Evolutionary conservation across 2,113 vertebrate genomes (phyloP).

Genomic region (Conger conger): DNA sequence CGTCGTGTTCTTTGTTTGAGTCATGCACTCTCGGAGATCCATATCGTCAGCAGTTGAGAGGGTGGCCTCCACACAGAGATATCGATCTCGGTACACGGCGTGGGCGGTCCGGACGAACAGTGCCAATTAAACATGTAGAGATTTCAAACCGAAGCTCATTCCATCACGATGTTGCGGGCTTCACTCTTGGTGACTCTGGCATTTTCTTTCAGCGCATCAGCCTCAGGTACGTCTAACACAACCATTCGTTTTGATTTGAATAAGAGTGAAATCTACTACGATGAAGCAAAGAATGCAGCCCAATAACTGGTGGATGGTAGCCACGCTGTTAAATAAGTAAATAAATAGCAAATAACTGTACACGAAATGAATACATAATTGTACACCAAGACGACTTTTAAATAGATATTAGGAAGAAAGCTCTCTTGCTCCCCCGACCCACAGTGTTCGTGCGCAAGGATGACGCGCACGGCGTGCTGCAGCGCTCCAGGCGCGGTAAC

Average conservation of each 20-base stretch:
- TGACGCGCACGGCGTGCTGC: conserved; percentile 44
- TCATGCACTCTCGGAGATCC: neutral
- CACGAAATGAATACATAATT: neutral
- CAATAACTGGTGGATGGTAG: neutral
- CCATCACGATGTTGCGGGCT: neutral
- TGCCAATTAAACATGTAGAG: neutral
- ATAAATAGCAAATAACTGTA: neutral
- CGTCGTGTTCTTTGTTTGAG: neutral
- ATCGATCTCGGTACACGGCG: neutral
- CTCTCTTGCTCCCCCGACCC: neutral
- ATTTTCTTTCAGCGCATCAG: neutral
- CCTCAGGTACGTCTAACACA: neutral
- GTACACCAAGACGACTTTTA: no score
- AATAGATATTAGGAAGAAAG: no score
- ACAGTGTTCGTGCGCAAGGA: conserved; percentile 56
- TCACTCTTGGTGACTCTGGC: neutral
- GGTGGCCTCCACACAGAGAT: neutral
- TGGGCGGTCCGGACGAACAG: neutral
- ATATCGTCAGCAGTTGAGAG: neutral
- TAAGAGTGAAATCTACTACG: no score
- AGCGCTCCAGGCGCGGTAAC: conserved; percentile 72
- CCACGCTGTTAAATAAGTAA: neutral
- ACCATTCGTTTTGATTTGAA: no score
- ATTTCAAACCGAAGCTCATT: neutral
- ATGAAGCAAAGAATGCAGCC: neutral